phyloP scores from a whole-genome alignment of 1,140 invertebrate genomes.

The Papilio xuthus region DNA sequence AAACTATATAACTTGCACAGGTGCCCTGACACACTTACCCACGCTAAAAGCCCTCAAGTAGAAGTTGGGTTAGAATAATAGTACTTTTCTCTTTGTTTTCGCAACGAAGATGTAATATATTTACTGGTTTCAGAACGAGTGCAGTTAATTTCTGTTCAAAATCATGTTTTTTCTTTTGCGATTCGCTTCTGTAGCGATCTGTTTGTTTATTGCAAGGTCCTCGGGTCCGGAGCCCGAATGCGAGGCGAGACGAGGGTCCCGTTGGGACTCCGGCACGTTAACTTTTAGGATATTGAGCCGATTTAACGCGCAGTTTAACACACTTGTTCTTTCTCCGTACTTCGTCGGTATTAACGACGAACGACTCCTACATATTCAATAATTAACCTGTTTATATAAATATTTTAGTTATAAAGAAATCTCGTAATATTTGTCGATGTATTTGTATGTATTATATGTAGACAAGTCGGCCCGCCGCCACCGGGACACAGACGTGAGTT shows the following conservation, averaged over 20 bases:
- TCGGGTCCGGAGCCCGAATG: background rate
- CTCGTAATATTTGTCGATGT: background rate
- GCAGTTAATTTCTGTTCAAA: background rate
- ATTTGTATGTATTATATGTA: background rate
- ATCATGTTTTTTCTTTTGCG: background rate
- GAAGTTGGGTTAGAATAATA: background rate
- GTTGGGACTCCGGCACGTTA: background rate
- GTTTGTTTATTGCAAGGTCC: background rate
- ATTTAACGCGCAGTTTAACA: conserved; percentile 4
- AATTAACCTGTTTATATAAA: background rate
- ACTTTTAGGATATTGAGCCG: background rate
- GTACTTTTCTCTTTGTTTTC: background rate
- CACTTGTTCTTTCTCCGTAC: background rate
- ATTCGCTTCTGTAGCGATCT: background rate
- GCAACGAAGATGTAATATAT: background rate
- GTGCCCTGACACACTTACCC: background rate
- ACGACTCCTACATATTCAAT: background rate
- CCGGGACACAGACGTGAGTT: background rate
- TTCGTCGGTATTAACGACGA: background rate
- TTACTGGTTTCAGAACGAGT: background rate
- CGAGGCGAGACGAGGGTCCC: too few relatives aligned
- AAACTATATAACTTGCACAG: background rate
- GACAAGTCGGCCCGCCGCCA: background rate
- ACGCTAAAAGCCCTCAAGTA: background rate
- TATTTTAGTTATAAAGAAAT: background rate